Base-by-base conservation (phyloP, 2,113 vertebrate species). In the Rhabdomys dilectus region DNA sequence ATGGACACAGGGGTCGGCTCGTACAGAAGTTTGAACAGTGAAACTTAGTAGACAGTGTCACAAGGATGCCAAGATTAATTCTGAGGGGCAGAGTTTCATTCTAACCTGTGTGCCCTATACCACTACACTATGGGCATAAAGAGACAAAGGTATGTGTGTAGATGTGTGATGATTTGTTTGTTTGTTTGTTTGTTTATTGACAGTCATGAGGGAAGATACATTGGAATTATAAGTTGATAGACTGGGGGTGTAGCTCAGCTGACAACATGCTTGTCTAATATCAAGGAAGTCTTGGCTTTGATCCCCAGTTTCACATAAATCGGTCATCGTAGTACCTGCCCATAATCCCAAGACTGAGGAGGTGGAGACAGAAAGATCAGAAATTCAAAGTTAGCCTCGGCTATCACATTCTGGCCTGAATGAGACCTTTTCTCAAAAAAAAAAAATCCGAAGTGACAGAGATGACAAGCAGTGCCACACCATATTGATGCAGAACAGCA, bases 391-490 rank as follows among this genome's bases (percentile, higher is more conserved):
- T 36, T 22, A 87, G 2, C 17, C 19, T 87, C 29, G 45, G 5
- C 3, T 48, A 36, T 58, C 10, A 68, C 17, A 51, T 34, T 17
- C 45, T 78, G 48, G 45, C 29, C 48, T 78, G 16, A 29, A 15
- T 78, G 82, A 86, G 62, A 86, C 10, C 51, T 51, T 51, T 51
- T 51, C 51, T 51, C 51, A 51, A 51, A 51, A 51, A 51, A 48
- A 45, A 45, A 45, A 45, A 48, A 11, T 13, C 45, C 11, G 2
- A 26, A 39, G 24, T 75, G 62, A n/a, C 68, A 56, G 48, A 84
- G 62, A 68, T 76, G 78, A 62, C 93, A 87, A 93, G 89, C 34
- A 42, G 21, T 8, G 13, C 64, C n/a, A n/a, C n/a, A n/a, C n/a
- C n/a, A n/a, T n/a, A n/a, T n/a, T n/a, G n/a, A n/a, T n/a, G n/a